Evolutionary conservation across 2,797 vertebrate species (phyloP).

Genomic region (Aeoliscus strigatus): DNA sequence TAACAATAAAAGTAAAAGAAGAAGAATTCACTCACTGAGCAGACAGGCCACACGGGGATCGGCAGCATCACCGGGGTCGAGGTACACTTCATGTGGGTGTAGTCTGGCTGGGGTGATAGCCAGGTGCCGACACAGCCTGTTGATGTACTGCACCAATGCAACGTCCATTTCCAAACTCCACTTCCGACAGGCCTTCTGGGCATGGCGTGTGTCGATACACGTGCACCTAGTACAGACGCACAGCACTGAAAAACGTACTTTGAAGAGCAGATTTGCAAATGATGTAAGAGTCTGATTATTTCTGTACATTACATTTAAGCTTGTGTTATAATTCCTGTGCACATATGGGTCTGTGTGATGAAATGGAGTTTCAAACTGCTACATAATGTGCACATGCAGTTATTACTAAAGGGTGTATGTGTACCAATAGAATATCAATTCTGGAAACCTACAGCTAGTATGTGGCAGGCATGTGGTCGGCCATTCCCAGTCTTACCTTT

Average conservation of each 20-base stretch:
- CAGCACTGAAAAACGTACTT: slow-evolving; percentile 7
- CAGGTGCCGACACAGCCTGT: slow-evolving; percentile 92
- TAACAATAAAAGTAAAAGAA: too few relatives aligned
- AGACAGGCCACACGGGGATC: slow-evolving; percentile 89
- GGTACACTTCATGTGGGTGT: slow-evolving; percentile 94
- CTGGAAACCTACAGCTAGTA: not conserved
- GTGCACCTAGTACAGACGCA: too few relatives aligned
- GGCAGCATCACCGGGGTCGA: slow-evolving; percentile 83
- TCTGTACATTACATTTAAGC: too few relatives aligned
- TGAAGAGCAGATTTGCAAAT: slow-evolving; percentile 1
- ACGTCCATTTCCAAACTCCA: slow-evolving; percentile 97
- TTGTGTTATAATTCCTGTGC: too few relatives aligned
- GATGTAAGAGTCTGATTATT: too few relatives aligned
- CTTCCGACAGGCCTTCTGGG: slow-evolving; percentile 90
- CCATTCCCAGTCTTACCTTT: slow-evolving; percentile 77
- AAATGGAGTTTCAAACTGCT: too few relatives aligned
- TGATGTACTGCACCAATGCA: slow-evolving; percentile 89
- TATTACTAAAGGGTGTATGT: too few relatives aligned
- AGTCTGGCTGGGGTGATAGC: slow-evolving; percentile 93
- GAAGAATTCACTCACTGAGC: slow-evolving; percentile 75
- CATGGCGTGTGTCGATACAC: slow-evolving; percentile 89
- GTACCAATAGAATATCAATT: too few relatives aligned
- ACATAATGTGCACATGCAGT: too few relatives aligned
- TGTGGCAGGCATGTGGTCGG: not conserved
- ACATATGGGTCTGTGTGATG: too few relatives aligned